Evolutionary conservation across 2,888 invertebrate genomes (phyloP).

Genomic region (Pheosia tremula): DNA sequence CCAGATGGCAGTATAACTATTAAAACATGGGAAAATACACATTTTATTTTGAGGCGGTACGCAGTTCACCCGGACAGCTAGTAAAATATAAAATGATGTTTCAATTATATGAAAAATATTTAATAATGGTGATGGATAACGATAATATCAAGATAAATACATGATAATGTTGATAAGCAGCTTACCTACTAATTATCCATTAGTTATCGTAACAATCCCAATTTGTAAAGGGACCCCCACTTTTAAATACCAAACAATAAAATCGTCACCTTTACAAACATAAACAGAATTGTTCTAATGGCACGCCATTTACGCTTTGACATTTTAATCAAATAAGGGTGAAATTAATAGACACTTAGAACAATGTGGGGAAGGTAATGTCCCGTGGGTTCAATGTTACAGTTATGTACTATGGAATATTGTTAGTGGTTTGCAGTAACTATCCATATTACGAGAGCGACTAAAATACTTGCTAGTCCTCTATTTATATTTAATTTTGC

Average conservation of each 20-base stretch:
- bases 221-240: background rate
- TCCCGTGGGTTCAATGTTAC: slow-evolving; percentile 30
- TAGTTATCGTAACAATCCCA: background rate
- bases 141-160: too few species aligned
- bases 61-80: too few species aligned
- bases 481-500: too few species aligned
- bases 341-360: slow-evolving; percentile 42
- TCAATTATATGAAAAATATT: too few species aligned
- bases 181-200: background rate
- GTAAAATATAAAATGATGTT: too few species aligned
- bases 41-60: too few species aligned
- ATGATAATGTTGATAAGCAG: too few species aligned
- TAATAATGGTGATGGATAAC: too few species aligned
- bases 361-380: slow-evolving; percentile 28
- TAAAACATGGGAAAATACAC: too few species aligned
- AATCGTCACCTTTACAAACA: slow-evolving; percentile 51
- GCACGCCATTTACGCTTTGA: slow-evolving; percentile 62
- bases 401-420: slow-evolving; percentile 16
- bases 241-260: slow-evolving; percentile 38
- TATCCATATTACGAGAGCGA: too few species aligned
- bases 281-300: slow-evolving; percentile 44
- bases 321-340: slow-evolving; percentile 63
- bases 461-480: too few species aligned
- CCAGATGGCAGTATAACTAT: too few species aligned
- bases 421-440: background rate